A percentile compares a stretch with the other conserved stretches of the same genome.
These are phyloP conservation scores for Agonopterix arenella DNA, from an alignment of 2,888 invertebrate species.

Conservation along the genomic window DNA sequence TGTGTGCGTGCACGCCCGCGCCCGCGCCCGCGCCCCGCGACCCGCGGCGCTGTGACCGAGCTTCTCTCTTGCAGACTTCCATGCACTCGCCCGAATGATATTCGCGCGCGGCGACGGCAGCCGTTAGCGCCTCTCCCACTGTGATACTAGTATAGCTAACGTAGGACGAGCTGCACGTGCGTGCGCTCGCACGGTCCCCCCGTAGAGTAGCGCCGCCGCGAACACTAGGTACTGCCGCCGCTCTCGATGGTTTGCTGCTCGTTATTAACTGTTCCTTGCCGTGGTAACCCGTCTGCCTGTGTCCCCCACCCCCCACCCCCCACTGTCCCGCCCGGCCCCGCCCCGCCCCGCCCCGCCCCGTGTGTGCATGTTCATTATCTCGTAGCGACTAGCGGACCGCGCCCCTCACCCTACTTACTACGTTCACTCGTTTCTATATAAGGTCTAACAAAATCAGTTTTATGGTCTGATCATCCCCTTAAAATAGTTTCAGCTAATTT, in stretches of 20 bases:
- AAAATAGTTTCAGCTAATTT: no score
- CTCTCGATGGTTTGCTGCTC: not conserved
- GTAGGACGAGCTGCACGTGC: not conserved
- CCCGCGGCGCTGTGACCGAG: slow-evolving; percentile 15
- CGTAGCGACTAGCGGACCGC: slow-evolving; percentile 7
- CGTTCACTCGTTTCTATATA: no score
- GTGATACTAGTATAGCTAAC: slow-evolving; percentile 45
- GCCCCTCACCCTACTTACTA: not conserved
- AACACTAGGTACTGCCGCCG: not conserved
- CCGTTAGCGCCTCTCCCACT: slow-evolving; percentile 63
- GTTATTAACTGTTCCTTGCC: not conserved
- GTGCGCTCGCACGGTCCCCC: not conserved
- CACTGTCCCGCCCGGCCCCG: slow-evolving; percentile 19
- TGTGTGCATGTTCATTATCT: slow-evolving; percentile 41
- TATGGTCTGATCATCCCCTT: no score
- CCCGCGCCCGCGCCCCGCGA: not conserved
- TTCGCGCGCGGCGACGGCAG: slow-evolving; percentile 78
- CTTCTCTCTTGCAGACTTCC: slow-evolving; percentile 84
- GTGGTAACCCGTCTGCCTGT: not conserved
- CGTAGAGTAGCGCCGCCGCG: not conserved
- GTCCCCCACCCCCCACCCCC: slow-evolving; percentile 23
- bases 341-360: slow-evolving; percentile 14
- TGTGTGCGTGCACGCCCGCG: no score
- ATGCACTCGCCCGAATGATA: slow-evolving; percentile 85
- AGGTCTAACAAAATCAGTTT: no score